phyloP scores from a whole-genome alignment of 2,797 vertebrate genomes.

The Rhodeus uyekii region DNA sequence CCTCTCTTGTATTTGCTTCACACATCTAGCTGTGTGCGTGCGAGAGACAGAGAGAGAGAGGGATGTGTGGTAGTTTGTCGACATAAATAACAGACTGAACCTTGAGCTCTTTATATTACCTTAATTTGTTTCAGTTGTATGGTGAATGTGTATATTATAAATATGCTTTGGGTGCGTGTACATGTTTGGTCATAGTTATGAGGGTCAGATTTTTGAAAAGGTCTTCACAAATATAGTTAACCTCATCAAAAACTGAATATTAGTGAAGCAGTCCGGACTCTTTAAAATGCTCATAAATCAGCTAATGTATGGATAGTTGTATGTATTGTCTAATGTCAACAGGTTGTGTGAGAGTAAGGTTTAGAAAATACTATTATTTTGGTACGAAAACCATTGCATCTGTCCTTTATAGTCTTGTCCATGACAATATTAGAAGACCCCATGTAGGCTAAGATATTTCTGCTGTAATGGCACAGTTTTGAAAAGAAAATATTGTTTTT shows the following conservation, averaged over 20 bases:
- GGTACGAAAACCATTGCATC: not conserved
- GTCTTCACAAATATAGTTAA: slow-evolving; percentile 1
- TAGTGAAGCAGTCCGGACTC: not conserved
- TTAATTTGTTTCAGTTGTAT: not conserved
- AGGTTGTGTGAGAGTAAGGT: not conserved
- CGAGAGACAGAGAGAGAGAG: not conserved
- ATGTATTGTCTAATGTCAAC: not conserved
- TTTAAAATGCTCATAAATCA: not conserved
- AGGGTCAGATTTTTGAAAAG: not conserved
- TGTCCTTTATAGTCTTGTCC: too few relatives aligned
- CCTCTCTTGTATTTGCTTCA: slow-evolving; percentile 58
- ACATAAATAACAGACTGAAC: slow-evolving; percentile 6
- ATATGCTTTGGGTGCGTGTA: not conserved
- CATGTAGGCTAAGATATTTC: too few relatives aligned
- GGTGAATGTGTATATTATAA: not conserved
- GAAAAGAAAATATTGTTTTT: too few relatives aligned
- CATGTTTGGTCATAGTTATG: not conserved
- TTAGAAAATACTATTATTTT: not conserved
- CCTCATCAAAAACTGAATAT: not conserved
- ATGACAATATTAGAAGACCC: too few relatives aligned
- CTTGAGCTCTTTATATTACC: slow-evolving; percentile 7
- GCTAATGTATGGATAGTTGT: not conserved
- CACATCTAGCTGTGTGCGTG: slow-evolving; percentile 36
- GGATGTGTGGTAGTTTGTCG: not conserved
- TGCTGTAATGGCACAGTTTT: too few relatives aligned